Evolutionary conservation across 2,113 vertebrate genomes (phyloP), one percentile per base, ranked within the genome.

Genomic region (Zosterops lateralis): DNA sequence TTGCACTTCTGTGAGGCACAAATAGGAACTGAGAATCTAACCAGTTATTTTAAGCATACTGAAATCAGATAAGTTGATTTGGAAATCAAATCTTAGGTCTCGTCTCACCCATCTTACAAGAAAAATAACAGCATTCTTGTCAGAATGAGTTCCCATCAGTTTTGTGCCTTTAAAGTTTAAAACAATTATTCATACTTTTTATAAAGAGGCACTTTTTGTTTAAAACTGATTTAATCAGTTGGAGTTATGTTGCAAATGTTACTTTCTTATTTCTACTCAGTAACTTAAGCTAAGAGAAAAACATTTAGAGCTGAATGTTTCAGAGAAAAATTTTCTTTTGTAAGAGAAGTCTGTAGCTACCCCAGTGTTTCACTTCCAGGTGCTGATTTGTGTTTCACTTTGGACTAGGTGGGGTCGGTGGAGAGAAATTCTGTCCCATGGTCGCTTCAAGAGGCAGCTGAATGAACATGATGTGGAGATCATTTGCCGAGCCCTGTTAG

Each of bases 401-500:
- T 83, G 92, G 50, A 76, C 53, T 90, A 99, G 99, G 88, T 99
- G 99, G 99, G 99, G 99, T 57, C 98, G 99, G 40, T 99, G 99
- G 99, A 99, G 98, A 92, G 99, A 99, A 92, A 99, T 99, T 94
- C 97, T 99, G 17, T 98, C 98, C 48, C 99, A 99, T 2, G 99
- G 99, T 5, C 99, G 99, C 71, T 99, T 99, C 97, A 99, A 99
- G 97, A 98, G 99, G 71, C 99, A 99, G 85, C 97, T 99, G 45
- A 99, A 98, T 3, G 99, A 99, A 66, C 98, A 98, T 7, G 99
- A 99, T n/a, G 99, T 99, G 80, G 99, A 99, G 93, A 98, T 98
- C 34, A 99, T 99, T 93, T 99, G 99, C 95, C 96, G 99, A 74
- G 99, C 99, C 6, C 98, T 99, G 1, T 97, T 99, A 83, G 97